Evolutionary conservation across 1,140 invertebrate species (phyloP).

Genomic region (Drosophila miranda): DNA sequence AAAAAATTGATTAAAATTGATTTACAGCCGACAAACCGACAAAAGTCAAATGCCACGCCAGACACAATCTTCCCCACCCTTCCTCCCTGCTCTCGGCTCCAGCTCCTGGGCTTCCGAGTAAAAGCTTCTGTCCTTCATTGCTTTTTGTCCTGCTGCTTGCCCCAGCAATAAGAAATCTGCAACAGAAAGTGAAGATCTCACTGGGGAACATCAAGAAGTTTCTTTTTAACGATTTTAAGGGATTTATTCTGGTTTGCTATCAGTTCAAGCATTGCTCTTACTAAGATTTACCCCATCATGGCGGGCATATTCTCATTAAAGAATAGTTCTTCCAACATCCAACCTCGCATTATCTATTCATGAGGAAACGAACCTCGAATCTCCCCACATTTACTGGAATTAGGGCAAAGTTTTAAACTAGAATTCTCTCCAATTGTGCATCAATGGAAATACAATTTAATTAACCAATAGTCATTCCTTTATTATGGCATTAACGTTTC

Average conservation of each 20-base stretch:
- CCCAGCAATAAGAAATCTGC: not conserved
- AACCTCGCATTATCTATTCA: too few species aligned
- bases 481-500: slow-evolving; percentile 12
- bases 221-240: too few species aligned
- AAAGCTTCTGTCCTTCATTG: not conserved
- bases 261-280: too few species aligned
- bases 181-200: too few species aligned
- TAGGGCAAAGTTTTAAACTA: not conserved
- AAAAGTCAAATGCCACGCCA: slow-evolving; percentile 47
- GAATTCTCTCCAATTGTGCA: not conserved
- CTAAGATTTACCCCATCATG: too few species aligned
- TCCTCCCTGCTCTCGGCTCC: not conserved
- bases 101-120: too few species aligned
- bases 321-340: too few species aligned
- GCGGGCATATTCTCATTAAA: too few species aligned
- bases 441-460: slow-evolving; percentile 11
- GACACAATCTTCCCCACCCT: slow-evolving; percentile 32
- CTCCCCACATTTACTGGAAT: not conserved
- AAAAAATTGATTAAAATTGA: slow-evolving; percentile 78
- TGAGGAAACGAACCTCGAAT: too few species aligned
- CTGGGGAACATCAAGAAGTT: too few species aligned
- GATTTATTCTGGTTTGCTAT: too few species aligned
- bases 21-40: slow-evolving; percentile 47
- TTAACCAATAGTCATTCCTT: slow-evolving; percentile 9
- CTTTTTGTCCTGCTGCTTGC: not conserved